These are phyloP conservation scores for Apodemia mormo DNA, from an alignment of 2,888 invertebrate species.

Conservation along the genomic window DNA sequence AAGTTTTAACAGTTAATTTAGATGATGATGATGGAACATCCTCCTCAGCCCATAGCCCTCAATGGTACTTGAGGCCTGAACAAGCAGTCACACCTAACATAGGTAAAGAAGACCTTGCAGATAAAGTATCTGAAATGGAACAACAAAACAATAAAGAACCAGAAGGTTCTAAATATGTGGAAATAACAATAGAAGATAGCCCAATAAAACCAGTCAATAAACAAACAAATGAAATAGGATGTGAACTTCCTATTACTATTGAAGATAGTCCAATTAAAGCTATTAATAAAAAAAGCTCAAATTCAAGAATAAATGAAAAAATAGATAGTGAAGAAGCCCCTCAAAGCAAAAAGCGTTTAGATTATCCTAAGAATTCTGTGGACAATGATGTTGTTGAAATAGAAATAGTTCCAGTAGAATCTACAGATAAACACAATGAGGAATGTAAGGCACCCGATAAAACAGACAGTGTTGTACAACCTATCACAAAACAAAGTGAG, in stretches of 20 bases:
- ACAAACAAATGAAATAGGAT: conserved; percentile 49
- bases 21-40: conserved; percentile 60
- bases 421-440: conserved; percentile 13
- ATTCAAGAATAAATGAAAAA: conserved; percentile 37
- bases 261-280: conserved; percentile 68
- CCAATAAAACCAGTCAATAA: conserved; percentile 56
- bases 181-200: conserved; percentile 74
- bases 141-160: conserved; percentile 66
- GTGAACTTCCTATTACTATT: conserved; percentile 61
- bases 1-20: conserved; percentile 59
- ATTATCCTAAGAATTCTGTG: conserved; percentile 50
- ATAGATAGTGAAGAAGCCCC: conserved; percentile 40
- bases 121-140: conserved; percentile 39
- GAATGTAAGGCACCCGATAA: conserved; percentile 4
- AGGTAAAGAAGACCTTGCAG: conserved; percentile 4
- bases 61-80: conserved; percentile 73
- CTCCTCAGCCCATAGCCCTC: conserved; percentile 48
- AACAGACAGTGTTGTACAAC: conserved; percentile 19
- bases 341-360: conserved; percentile 66
- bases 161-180: conserved; percentile 50
- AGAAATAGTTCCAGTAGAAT: conserved; percentile 53
- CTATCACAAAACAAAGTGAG: too few species aligned
- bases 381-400: conserved; percentile 39
- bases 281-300: conserved; percentile 31
- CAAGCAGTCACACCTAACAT: conserved; percentile 37